Percentiles rank a stretch among this genome's conserved stretches.
Evolutionary conservation across 2,888 invertebrate species (phyloP).

Genomic region (Pammene aurita): DNA sequence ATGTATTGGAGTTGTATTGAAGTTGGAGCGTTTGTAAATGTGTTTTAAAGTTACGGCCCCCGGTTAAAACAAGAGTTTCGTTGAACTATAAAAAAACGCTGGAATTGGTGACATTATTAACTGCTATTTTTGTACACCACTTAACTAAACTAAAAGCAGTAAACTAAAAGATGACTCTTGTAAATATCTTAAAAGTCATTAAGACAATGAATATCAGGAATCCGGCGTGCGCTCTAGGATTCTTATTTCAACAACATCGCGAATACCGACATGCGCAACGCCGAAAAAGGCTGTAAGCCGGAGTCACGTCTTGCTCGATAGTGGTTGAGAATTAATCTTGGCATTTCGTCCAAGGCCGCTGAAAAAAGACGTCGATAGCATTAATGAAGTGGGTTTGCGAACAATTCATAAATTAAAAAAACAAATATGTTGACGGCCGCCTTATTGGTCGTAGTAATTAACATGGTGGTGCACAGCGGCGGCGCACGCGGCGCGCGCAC

Average conservation of each 20-base stretch:
- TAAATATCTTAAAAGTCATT: constrained; percentile 69
- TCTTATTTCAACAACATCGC: constrained; percentile 71
- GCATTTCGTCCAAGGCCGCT: constrained; percentile 71
- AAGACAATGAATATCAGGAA: constrained; percentile 71
- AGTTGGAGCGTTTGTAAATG: no score
- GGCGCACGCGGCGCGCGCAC: constrained; percentile 56
- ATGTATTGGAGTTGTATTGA: no score
- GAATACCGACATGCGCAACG: constrained; percentile 65
- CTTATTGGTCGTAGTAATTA: constrained; percentile 80
- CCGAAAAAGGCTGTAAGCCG: constrained; percentile 75
- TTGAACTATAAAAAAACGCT: not conserved
- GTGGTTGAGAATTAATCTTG: constrained; percentile 70
- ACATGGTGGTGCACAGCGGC: constrained; percentile 65
- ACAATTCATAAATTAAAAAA: constrained; percentile 70
- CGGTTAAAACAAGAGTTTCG: no score
- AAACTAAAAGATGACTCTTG: constrained; percentile 43
- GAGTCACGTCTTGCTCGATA: constrained; percentile 66
- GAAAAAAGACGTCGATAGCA: constrained; percentile 59
- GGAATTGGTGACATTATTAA: not conserved
- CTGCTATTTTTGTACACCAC: no score
- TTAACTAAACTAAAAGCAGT: no score
- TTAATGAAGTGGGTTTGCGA: constrained; percentile 67
- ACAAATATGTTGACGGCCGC: constrained; percentile 72
- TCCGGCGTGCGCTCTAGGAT: constrained; percentile 71
- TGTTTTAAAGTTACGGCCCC: no score